Evolutionary conservation across 2,888 invertebrate genomes (phyloP).

Genomic region (Pammene aurita): DNA sequence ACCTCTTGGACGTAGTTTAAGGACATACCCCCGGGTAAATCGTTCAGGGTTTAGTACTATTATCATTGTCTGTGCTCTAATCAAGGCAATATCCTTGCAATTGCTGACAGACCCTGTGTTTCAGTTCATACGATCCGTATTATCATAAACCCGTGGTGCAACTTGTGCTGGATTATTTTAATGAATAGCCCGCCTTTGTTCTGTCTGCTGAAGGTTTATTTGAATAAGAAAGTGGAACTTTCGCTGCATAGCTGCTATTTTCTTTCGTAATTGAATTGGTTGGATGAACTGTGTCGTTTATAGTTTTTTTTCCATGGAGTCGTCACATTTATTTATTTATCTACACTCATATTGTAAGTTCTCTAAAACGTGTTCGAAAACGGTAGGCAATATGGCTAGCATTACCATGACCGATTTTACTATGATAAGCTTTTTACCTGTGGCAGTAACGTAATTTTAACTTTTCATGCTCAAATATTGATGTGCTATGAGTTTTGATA

Average conservation of each 20-base stretch:
- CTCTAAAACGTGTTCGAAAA: too few species aligned
- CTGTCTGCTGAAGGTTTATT: conserved; percentile 67
- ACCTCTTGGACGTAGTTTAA: too few species aligned
- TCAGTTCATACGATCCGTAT: conserved; percentile 30
- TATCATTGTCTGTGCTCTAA: not conserved
- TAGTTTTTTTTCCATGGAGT: conserved; percentile 48
- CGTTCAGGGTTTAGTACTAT: too few species aligned
- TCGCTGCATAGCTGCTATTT: conserved; percentile 64
- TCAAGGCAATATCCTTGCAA: conserved; percentile 15
- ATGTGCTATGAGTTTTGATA: too few species aligned
- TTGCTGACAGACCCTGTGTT: conserved; percentile 10
- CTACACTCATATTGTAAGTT: too few species aligned
- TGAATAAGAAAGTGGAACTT: conserved; percentile 77
- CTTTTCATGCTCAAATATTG: too few species aligned
- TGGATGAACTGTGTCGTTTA: conserved; percentile 61
- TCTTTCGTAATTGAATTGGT: conserved; percentile 77
- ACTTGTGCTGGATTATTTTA: conserved; percentile 66
- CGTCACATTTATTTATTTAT: conserved; percentile 29
- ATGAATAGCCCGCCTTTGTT: conserved; percentile 75
- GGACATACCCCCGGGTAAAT: too few species aligned
- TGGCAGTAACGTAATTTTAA: too few species aligned
- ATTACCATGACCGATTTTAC: too few species aligned
- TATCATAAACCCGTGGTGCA: conserved; percentile 38
- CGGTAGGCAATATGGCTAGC: too few species aligned
- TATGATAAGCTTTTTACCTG: too few species aligned